Evolutionary conservation across 2,888 invertebrate species (phyloP).

Genomic region (Lapara coniferarum): DNA sequence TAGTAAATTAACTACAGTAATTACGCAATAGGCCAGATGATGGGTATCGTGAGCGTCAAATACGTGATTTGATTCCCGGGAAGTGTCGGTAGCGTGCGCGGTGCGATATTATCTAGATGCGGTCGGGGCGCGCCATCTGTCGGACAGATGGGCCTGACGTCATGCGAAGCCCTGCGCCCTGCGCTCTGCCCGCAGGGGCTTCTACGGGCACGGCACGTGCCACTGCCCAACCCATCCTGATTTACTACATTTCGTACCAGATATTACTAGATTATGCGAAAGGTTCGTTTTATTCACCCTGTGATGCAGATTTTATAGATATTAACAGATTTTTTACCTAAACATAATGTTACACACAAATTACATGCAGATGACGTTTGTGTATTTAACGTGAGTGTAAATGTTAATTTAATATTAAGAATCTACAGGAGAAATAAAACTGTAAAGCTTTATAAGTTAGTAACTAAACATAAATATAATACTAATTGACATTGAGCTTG

Average conservation of each 20-base stretch:
- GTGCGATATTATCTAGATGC: conserved; percentile 76
- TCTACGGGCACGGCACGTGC: conserved; percentile 58
- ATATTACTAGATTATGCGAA: background rate
- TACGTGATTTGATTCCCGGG: conserved; percentile 51
- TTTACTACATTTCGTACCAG: conserved; percentile 49
- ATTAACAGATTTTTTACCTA: no score
- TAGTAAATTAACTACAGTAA: conserved; percentile 4
- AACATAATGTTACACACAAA: no score
- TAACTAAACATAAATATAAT: no score
- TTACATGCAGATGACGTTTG: no score
- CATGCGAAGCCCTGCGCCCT: conserved; percentile 71
- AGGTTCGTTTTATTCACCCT: background rate
- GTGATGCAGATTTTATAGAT: background rate
- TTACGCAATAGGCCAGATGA: conserved; percentile 17
- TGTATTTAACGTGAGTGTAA: no score
- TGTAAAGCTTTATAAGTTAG: no score
- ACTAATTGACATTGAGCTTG: no score
- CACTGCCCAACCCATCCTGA: conserved; percentile 72
- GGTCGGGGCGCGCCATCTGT: conserved; percentile 75
- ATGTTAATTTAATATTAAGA: no score
- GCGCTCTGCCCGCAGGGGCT: conserved; percentile 53
- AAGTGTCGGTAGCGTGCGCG: conserved; percentile 54
- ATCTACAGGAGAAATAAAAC: no score
- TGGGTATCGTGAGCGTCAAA: conserved; percentile 23
- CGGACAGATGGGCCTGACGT: conserved; percentile 81